Conservation (phyloP, 1,140 invertebrate genomes). For the Macrotrachela quadricornifera region DNA sequence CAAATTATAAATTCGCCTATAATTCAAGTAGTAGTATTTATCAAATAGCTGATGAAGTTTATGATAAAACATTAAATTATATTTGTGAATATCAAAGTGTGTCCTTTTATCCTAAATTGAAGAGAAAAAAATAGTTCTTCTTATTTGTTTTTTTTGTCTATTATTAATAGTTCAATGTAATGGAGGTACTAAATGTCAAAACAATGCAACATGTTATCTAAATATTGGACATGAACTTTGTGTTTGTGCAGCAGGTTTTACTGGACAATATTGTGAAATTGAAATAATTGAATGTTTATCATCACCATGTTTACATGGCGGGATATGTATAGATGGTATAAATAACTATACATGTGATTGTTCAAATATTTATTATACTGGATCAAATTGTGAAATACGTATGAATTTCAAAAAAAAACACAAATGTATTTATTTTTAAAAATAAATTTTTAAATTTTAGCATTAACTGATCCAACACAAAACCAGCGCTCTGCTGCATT, state of each 20-base stretch:
- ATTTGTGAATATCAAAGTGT: slow-evolving; percentile 6
- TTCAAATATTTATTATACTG: background rate
- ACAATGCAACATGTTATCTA: slow-evolving; percentile 8
- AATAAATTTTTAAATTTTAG: too few relatives aligned
- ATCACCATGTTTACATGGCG: slow-evolving; percentile 21
- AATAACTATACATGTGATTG: slow-evolving; percentile 10
- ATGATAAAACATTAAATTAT: background rate
- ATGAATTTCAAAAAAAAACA: background rate
- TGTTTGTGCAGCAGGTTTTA: slow-evolving; percentile 63
- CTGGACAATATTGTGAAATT: slow-evolving; percentile 50
- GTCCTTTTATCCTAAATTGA: background rate
- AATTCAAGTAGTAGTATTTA: too few relatives aligned
- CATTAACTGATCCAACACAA: too few relatives aligned
- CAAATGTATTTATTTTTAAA: background rate
- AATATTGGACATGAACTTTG: slow-evolving; percentile 31
- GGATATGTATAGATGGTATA: slow-evolving; percentile 16
- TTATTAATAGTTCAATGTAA: background rate
- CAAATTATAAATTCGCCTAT: too few relatives aligned
- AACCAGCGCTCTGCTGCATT: too few relatives aligned
- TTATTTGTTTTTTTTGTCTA: background rate
- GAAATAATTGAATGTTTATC: slow-evolving; percentile 22
- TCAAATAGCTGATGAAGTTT: too few relatives aligned
- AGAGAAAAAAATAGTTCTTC: background rate
- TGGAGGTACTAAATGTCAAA: background rate
- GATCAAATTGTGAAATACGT: slow-evolving; percentile 7